Percentiles rank a stretch among this genome's conserved stretches.
Conservation (phyloP, 2,113 vertebrate species). For the Nycticebus coucang region DNA sequence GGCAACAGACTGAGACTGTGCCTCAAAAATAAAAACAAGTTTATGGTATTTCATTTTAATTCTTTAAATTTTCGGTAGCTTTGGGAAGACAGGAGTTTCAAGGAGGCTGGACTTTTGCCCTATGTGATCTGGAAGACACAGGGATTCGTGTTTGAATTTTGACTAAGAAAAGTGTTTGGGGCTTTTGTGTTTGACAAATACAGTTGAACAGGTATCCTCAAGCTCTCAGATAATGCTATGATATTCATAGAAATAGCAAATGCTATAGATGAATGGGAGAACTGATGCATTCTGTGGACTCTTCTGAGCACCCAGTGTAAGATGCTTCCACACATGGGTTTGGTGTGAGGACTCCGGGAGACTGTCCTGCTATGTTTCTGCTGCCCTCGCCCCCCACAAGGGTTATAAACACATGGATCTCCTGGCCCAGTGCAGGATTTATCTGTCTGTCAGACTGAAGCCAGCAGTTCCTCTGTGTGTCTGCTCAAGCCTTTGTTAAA, state of each 20-base stretch:
- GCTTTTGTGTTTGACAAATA: neutral
- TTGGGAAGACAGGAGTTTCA: neutral
- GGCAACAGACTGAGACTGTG: too few species aligned
- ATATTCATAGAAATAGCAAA: neutral
- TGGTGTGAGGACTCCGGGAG: neutral
- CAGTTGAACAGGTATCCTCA: neutral
- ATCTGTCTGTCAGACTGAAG: neutral
- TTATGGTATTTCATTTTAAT: neutral
- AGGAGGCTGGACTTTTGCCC: neutral
- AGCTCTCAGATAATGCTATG: neutral
- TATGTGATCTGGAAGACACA: neutral
- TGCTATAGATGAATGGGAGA: neutral
- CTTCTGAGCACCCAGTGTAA: neutral
- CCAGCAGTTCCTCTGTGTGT: neutral
- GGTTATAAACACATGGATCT: neutral
- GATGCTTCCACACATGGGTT: neutral
- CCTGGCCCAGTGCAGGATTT: neutral
- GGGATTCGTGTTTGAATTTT: neutral
- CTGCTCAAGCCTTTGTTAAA: conserved; percentile 30
- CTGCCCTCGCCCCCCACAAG: neutral
- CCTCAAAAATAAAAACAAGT: too few species aligned
- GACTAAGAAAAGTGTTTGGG: neutral
- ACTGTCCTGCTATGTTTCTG: neutral
- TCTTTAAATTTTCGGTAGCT: neutral
- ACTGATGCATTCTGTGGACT: neutral